These are phyloP conservation scores for Chironomus riparius DNA, from an alignment of 2,888 invertebrate genomes.

Conservation along the genomic window DNA sequence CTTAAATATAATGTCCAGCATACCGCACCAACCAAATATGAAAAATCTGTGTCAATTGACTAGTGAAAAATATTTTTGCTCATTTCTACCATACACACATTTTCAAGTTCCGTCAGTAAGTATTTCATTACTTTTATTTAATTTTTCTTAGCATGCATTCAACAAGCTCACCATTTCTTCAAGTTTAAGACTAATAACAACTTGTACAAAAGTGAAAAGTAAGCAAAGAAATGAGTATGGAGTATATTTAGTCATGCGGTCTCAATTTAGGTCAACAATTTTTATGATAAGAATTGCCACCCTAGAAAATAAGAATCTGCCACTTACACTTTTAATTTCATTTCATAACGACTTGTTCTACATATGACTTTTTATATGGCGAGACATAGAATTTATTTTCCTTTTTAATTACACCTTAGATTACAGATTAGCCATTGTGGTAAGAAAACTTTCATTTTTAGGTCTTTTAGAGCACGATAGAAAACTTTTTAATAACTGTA, in stretches of 20 bases:
- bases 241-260: background rate
- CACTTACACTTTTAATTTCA: constrained; percentile 11
- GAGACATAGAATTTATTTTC: background rate
- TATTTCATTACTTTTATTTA: background rate
- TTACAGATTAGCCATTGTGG: background rate
- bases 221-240: background rate
- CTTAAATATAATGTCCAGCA: constrained; percentile 30
- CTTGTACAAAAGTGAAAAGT: background rate
- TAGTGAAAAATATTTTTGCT: constrained; percentile 29
- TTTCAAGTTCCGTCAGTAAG: constrained; percentile 7
- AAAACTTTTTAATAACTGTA: no score
- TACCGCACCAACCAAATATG: constrained; percentile 31
- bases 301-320: background rate
- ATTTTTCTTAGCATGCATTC: background rate
- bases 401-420: constrained; percentile 20
- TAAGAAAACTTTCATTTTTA: constrained; percentile 3
- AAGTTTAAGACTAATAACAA: constrained; percentile 27
- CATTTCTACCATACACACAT: constrained; percentile 27
- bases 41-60: constrained; percentile 24
- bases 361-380: constrained; percentile 8
- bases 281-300: constrained; percentile 13
- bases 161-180: constrained; percentile 17
- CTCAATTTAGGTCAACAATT: constrained; percentile 21
- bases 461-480: constrained; percentile 16
- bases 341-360: constrained; percentile 16